These are phyloP conservation scores for Catharus fuscescens DNA, from an alignment of 2,113 vertebrate species.

Conservation along the genomic window DNA sequence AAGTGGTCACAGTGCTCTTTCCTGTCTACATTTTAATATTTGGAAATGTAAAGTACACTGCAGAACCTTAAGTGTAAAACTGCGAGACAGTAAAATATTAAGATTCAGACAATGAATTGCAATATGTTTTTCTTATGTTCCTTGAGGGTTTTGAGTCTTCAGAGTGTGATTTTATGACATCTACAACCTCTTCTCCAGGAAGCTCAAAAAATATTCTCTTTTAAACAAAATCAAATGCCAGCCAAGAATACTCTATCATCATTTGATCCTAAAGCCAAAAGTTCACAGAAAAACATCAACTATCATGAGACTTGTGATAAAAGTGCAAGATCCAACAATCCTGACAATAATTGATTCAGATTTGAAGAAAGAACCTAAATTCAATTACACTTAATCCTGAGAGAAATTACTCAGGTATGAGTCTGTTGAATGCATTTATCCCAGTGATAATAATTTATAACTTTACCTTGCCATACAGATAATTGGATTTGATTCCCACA, in stretches of 20 bases:
- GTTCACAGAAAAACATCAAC: background rate
- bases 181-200: background rate
- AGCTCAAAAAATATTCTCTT: background rate
- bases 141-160: background rate
- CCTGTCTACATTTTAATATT: background rate
- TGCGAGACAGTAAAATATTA: background rate
- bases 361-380: slow-evolving; percentile 8
- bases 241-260: background rate
- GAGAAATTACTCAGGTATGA: background rate
- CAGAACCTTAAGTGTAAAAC: background rate
- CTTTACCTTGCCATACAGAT: background rate
- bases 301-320: background rate
- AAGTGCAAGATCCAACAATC: background rate
- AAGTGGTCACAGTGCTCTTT: background rate
- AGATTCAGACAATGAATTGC: background rate
- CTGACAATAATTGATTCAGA: background rate
- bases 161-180: background rate
- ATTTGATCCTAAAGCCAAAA: background rate
- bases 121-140: background rate
- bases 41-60: background rate
- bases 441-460: slow-evolving; percentile 19
- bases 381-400: background rate
- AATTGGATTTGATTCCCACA: slow-evolving; percentile 17
- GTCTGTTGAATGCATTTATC: background rate
- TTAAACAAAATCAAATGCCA: slow-evolving; percentile 3